These are phyloP conservation scores for Varecia variegata DNA, from an alignment of 2,797 vertebrate genomes.

Conservation along the genomic window DNA sequence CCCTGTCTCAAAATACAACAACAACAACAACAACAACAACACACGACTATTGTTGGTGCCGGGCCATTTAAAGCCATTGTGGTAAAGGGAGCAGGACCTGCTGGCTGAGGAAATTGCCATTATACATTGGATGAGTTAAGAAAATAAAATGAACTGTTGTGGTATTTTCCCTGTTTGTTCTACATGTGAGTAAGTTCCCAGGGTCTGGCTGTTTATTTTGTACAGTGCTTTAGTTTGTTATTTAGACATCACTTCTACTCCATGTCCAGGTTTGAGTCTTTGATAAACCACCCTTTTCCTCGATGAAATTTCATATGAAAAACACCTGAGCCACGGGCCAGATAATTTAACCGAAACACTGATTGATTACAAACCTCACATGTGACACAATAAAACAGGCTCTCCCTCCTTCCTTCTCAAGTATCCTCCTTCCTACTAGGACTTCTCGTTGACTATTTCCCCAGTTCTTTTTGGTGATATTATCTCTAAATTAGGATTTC, in stretches of 20 bases:
- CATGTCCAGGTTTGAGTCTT: neutral
- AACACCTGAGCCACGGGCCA: neutral
- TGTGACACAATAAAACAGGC: neutral
- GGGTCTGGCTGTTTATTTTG: neutral
- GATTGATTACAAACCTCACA: neutral
- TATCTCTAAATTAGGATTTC: neutral
- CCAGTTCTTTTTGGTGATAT: neutral
- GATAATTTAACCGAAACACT: neutral
- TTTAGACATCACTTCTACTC: neutral
- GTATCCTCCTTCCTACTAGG: neutral
- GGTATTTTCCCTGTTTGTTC: neutral
- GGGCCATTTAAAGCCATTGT: slow-evolving; percentile 19
- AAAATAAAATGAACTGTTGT: neutral
- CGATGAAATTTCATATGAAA: slow-evolving; percentile 30
- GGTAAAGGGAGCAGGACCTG: neutral
- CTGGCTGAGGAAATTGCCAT: neutral
- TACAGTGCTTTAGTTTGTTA: neutral
- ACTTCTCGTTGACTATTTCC: neutral
- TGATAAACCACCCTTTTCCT: slow-evolving; percentile 17
- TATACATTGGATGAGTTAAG: neutral
- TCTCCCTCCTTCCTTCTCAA: neutral
- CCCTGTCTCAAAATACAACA: neutral
- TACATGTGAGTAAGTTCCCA: neutral
- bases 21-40: too few relatives aligned
- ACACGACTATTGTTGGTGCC: neutral